phyloP scores from a whole-genome alignment of 2,113 vertebrate species.

The Psettodes erumei region DNA sequence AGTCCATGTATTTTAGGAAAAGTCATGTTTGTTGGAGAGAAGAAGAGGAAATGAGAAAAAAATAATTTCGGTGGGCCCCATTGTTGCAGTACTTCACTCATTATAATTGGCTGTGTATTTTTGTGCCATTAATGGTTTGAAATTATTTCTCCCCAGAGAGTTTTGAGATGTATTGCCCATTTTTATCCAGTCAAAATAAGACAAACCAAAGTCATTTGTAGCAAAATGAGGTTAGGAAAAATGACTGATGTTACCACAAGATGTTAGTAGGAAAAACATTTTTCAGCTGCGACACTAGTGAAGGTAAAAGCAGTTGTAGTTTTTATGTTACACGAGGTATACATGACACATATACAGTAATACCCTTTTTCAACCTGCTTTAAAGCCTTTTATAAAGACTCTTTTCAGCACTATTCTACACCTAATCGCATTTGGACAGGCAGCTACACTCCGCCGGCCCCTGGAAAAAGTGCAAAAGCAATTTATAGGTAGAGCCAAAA shows the following conservation, averaged over 20 bases:
- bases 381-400: not conserved
- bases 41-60: slow-evolving; percentile 61
- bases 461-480: slow-evolving; percentile 22
- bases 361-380: not conserved
- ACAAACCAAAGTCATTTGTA: slow-evolving; percentile 2
- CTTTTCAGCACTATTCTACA: slow-evolving; percentile 11
- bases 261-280: not conserved
- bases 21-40: slow-evolving; percentile 22
- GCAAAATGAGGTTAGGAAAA: slow-evolving; percentile 20
- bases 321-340: not conserved
- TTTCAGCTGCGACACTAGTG: not conserved
- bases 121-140: slow-evolving; percentile 56
- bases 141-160: slow-evolving; percentile 66
- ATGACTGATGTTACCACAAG: not conserved
- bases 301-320: not conserved
- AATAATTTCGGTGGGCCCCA: slow-evolving; percentile 58
- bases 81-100: slow-evolving; percentile 58
- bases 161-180: slow-evolving; percentile 44
- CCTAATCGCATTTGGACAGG: not conserved
- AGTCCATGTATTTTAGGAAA: slow-evolving; percentile 14
- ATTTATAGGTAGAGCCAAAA: slow-evolving; percentile 27
- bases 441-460: not conserved
- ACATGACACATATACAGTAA: not conserved
- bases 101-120: slow-evolving; percentile 64
- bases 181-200: slow-evolving; percentile 52